phyloP scores from a whole-genome alignment of 2,797 vertebrate species.

The Oryzias sinensis region DNA sequence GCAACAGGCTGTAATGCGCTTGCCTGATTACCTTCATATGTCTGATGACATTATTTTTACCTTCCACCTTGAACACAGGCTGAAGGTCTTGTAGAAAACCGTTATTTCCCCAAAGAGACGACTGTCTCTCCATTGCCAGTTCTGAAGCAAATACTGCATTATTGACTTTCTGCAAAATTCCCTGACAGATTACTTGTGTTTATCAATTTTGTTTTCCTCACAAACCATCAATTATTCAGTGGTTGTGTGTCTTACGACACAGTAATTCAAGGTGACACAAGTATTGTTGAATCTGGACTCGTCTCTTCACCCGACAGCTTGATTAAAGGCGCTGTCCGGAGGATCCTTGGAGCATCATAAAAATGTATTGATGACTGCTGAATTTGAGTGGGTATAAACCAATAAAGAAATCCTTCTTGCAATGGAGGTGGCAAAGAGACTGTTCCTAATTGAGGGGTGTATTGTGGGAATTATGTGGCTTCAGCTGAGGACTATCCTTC shows the following conservation, averaged over 20 bases:
- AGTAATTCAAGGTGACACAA: not conserved
- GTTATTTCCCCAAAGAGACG: conserved; percentile 68
- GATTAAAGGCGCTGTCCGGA: no score
- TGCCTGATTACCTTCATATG: conserved; percentile 55
- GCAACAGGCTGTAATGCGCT: conserved; percentile 63
- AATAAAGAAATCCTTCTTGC: no score
- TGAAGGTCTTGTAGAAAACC: conserved; percentile 61
- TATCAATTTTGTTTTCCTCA: no score
- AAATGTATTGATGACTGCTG: not conserved
- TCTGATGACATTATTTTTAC: conserved; percentile 71
- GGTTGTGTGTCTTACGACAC: no score
- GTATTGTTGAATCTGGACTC: not conserved
- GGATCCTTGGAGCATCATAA: no score
- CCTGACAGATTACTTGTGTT: not conserved
- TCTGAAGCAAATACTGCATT: conserved; percentile 29
- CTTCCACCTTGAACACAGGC: conserved; percentile 68
- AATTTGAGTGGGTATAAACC: no score
- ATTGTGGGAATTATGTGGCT: no score
- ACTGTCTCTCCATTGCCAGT: conserved; percentile 22
- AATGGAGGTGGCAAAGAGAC: no score
- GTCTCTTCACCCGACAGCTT: conserved; percentile 1
- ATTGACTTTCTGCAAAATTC: conserved; percentile 21
- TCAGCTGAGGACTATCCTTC: no score
- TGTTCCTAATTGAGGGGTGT: no score
- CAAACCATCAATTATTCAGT: no score